Conservation (phyloP, 2,888 invertebrate genomes). For the Aleiodes alternator region DNA sequence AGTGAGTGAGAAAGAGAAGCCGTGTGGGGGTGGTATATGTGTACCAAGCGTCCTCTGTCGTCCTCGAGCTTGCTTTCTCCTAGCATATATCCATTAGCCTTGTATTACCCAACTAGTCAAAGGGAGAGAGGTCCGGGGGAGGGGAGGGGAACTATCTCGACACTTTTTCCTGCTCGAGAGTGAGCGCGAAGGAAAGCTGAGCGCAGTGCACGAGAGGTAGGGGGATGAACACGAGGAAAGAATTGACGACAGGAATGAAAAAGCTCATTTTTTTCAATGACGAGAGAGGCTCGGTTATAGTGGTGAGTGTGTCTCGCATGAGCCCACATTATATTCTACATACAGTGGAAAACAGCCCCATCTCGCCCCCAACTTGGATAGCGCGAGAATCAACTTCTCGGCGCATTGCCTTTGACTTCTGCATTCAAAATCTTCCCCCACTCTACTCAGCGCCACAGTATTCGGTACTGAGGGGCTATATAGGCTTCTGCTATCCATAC, state of each 20-base stretch:
- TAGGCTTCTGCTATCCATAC: conserved; percentile 21
- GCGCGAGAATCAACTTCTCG: conserved; percentile 14
- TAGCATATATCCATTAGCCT: conserved; percentile 30
- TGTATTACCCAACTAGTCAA: conserved; percentile 1
- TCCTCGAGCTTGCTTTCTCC: conserved; percentile 20
- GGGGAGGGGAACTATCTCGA: too few relatives aligned
- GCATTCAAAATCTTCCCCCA: conserved; percentile 2
- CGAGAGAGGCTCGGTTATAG: conserved; percentile 39
- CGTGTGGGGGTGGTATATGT: neutral
- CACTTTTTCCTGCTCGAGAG: too few relatives aligned
- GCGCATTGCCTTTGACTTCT: conserved; percentile 25
- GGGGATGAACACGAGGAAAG: conserved; percentile 28
- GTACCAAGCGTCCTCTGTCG: conserved; percentile 34
- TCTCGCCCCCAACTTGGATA: conserved; percentile 9
- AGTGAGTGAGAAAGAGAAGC: neutral
- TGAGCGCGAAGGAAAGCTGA: conserved; percentile 19
- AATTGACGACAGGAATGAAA: conserved; percentile 43
- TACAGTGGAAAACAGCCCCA: neutral
- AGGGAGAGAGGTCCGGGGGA: too few relatives aligned
- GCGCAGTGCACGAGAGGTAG: conserved; percentile 42
- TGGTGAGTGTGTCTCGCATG: conserved; percentile 26
- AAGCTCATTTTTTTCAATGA: conserved; percentile 35
- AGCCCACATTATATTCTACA: conserved; percentile 35
- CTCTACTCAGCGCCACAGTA: neutral
- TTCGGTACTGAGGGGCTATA: conserved; percentile 1